Base-by-base conservation (phyloP, 2,888 invertebrate genomes). In the Ceraclea dissimilis region DNA sequence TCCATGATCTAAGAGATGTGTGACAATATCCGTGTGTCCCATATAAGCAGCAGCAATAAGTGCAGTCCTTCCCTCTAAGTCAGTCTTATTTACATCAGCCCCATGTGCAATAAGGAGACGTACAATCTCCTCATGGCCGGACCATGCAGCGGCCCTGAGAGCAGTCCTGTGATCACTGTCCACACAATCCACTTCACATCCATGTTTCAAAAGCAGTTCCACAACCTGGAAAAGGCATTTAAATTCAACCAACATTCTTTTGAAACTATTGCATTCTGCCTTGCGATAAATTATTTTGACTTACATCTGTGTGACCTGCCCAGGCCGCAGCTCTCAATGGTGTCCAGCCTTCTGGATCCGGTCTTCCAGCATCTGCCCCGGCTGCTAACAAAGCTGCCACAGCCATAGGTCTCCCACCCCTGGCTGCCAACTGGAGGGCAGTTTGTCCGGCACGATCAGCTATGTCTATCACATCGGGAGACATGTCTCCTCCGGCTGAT, bases 1-100 rank as follows among this genome's bases (percentile, higher is more conserved):
- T 1, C 90, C 90, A 58, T 84, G 86, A 64, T 89, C 88, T 10
- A 94, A 73, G 44, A 94, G 73, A 62, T 87, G 86, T 60, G 88
- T 84, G 21, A 93, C 93, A 60, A 93, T 93, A 66, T 91, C 90
- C n/a, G 87, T 86, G 72, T 94, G 93, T 0, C 93, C 93, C 95
- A 95, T 96, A 72, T 95, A 96, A 0, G 95, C 93, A 17, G 95
- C 94, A 0, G 96, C 96, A 62, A 96, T 89, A 46, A 96, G 78
- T 0, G 96, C 93, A 0, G 96, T 96, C 62, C 96, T 82, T 16
- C 90, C 92, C 69, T 93, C 93, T 26, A 89, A 86, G 72, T 96
- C 96, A 2, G 91, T 88, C 19, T 85, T 80, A 70, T 91, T 91
- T 0, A 90, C 86, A 64, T 81, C 82, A 0, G 91, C 90, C 0